These are phyloP conservation scores for Epizoanthus stellaris DNA, from an alignment of 92 coral and sea anemone genomes.

Conservation along the genomic window DNA sequence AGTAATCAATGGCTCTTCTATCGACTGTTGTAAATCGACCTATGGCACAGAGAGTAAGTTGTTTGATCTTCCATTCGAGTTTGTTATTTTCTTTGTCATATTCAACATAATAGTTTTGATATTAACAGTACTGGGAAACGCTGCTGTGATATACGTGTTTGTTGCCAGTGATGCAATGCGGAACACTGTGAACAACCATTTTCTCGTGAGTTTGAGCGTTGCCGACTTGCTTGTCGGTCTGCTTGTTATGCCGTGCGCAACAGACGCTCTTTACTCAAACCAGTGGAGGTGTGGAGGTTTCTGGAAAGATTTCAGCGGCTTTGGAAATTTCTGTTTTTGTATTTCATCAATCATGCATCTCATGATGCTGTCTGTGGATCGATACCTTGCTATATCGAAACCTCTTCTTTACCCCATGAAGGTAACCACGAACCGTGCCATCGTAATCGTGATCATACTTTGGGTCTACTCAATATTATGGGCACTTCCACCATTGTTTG, in stretches of 20 bases:
- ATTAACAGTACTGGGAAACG: constrained; percentile 67
- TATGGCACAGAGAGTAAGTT: constrained; percentile 25
- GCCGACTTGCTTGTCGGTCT: constrained; percentile 83
- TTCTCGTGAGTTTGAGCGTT: constrained; percentile 63
- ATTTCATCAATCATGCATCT: constrained; percentile 84
- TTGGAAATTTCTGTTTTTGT: constrained; percentile 81
- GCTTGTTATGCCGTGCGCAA: constrained; percentile 73
- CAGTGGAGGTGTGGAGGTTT: constrained; percentile 74
- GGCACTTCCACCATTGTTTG: constrained; percentile 78
- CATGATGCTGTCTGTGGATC: constrained; percentile 72
- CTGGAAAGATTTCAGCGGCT: constrained; percentile 72
- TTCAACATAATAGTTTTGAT: constrained; percentile 48
- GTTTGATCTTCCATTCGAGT: constrained; percentile 60
- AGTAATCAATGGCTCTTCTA: neutral
- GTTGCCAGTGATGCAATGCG: constrained; percentile 55
- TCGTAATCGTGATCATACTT: constrained; percentile 33
- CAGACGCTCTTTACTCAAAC: constrained; percentile 65
- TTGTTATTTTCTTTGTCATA: constrained; percentile 56
- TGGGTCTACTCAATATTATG: constrained; percentile 71
- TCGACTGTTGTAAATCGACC: neutral
- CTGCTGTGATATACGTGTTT: constrained; percentile 62
- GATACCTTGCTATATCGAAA: constrained; percentile 57
- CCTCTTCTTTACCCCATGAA: constrained; percentile 56
- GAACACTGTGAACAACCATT: constrained; percentile 56
- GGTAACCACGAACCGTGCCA: constrained; percentile 57